Evolutionary conservation across 2,888 invertebrate species (phyloP).

Genomic region (Ganaspis brasiliensis): DNA sequence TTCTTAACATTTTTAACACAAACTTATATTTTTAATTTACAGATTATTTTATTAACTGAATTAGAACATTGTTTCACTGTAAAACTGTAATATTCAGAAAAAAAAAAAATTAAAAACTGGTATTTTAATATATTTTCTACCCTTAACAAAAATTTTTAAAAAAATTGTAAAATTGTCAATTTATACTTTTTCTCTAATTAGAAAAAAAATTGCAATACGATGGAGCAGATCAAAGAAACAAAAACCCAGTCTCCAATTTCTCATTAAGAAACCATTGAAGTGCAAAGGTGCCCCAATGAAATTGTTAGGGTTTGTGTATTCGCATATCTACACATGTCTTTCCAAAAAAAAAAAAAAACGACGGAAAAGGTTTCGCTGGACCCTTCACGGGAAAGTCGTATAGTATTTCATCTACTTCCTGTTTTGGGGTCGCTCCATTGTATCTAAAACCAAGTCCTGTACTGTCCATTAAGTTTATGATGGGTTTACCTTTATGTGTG

Average conservation of each 20-base stretch:
- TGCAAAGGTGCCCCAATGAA: background rate
- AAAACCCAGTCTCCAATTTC: conserved; percentile 50
- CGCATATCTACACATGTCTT: conserved; percentile 17
- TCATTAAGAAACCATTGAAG: conserved; percentile 32
- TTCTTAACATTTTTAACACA: too few relatives aligned
- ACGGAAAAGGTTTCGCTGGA: conserved; percentile 36
- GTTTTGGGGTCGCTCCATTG: conserved; percentile 58
- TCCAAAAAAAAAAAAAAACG: conserved; percentile 20
- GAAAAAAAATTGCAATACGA: background rate
- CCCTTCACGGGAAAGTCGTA: conserved; percentile 59
- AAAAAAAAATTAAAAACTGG: too few relatives aligned
- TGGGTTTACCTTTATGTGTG: conserved; percentile 10
- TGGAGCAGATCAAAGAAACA: background rate
- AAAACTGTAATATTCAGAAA: too few relatives aligned
- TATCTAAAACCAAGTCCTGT: conserved; percentile 42
- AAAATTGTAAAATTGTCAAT: too few relatives aligned
- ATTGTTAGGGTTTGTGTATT: conserved; percentile 17
- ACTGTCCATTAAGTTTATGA: conserved; percentile 35
- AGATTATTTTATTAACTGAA: too few relatives aligned
- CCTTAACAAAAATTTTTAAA: too few relatives aligned
- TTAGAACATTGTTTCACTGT: too few relatives aligned
- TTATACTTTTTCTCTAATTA: too few relatives aligned
- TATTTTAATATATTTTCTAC: too few relatives aligned
- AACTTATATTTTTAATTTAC: too few relatives aligned
- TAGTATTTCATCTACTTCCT: conserved; percentile 73